Conservation (phyloP, 2,113 vertebrate species). For the Lamprotornis superbus region DNA sequence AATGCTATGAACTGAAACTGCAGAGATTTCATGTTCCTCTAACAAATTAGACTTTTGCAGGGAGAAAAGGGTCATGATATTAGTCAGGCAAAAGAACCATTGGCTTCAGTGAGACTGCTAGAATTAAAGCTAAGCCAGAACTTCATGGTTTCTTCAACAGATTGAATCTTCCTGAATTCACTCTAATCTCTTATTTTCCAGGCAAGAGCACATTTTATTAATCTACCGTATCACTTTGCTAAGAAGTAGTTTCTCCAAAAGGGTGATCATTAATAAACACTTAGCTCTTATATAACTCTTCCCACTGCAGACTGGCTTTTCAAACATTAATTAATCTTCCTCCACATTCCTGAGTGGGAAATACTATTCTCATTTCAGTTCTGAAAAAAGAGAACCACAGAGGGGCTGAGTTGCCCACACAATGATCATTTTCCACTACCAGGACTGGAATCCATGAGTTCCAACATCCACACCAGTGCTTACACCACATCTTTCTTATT, state of each 20-base stretch:
- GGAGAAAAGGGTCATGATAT: not conserved
- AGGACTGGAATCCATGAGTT: not conserved
- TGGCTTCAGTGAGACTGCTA: not conserved
- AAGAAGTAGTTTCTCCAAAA: slow-evolving; percentile 28
- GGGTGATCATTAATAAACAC: slow-evolving; percentile 4
- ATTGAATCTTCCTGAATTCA: not conserved
- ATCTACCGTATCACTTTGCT: not conserved
- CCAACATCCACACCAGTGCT: slow-evolving; percentile 4
- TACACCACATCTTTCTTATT: slow-evolving; percentile 2
- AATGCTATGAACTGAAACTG: not conserved
- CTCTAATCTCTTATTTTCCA: not conserved
- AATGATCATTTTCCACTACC: slow-evolving; percentile 12
- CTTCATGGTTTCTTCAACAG: not conserved
- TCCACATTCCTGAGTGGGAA: slow-evolving; percentile 18
- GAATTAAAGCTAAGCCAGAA: slow-evolving; percentile 1
- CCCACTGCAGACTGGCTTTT: slow-evolving; percentile 28
- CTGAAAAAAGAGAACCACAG: not conserved
- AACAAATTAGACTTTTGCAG: not conserved
- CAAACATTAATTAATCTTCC: slow-evolving; percentile 53
- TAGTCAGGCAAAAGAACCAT: not conserved
- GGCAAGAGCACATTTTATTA: slow-evolving; percentile 24
- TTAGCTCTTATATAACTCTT: slow-evolving; percentile 37
- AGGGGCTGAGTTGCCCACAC: slow-evolving; percentile 4
- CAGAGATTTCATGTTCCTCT: not conserved
- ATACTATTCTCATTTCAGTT: slow-evolving; percentile 18